These are phyloP conservation scores for Tor tambroides DNA, from an alignment of 2,113 vertebrate genomes.

Conservation along the genomic window DNA sequence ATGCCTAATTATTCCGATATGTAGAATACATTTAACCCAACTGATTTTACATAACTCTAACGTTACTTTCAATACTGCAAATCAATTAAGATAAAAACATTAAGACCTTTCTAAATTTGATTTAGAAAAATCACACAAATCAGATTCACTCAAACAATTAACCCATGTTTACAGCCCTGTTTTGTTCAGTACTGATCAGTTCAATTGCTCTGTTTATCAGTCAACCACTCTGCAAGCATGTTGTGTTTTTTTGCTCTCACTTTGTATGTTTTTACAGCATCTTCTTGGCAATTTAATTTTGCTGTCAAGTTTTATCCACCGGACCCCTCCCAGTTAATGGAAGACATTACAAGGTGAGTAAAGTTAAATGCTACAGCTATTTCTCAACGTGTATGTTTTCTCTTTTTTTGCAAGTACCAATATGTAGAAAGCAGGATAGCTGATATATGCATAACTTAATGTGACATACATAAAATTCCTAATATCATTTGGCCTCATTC, in stretches of 20 bases:
- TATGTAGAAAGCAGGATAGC: too few species aligned
- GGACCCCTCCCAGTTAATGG: conserved; percentile 94
- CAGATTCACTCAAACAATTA: background rate
- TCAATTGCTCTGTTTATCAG: background rate
- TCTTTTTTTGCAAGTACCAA: too few species aligned
- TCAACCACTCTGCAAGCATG: background rate
- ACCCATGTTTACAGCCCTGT: background rate
- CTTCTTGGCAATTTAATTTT: conserved; percentile 91
- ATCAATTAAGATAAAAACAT: background rate
- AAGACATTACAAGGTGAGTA: conserved; percentile 95
- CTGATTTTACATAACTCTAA: background rate
- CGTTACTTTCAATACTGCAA: background rate
- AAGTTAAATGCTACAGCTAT: background rate
- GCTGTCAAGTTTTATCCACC: conserved; percentile 98
- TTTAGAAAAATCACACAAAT: background rate
- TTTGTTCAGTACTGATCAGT: background rate
- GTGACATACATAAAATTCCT: too few species aligned
- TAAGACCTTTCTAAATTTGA: background rate
- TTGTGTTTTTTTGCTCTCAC: background rate
- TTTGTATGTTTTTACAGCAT: conserved; percentile 75
- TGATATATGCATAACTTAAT: too few species aligned
- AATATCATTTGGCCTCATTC: too few species aligned
- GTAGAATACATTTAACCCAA: background rate
- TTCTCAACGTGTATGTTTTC: background rate
- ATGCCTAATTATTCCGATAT: background rate